Conservation (phyloP, 2,888 invertebrate species). For the Agonopterix arenella region DNA sequence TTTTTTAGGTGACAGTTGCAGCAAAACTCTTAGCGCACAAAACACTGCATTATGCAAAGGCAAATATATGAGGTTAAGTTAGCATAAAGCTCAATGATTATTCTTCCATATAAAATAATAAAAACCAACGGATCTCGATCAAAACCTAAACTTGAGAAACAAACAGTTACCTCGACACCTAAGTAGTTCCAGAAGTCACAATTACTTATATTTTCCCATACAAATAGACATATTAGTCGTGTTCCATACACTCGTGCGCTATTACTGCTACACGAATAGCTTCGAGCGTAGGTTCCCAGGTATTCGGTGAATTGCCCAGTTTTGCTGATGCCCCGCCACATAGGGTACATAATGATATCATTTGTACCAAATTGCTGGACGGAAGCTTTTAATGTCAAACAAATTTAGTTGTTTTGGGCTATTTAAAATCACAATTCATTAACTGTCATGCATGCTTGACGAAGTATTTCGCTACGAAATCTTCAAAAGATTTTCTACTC, state of each 20-base stretch:
- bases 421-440: too few relatives aligned
- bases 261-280: slow-evolving; percentile 59
- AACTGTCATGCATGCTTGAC: too few relatives aligned
- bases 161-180: slow-evolving; percentile 32
- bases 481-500: too few relatives aligned
- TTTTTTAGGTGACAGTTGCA: too few relatives aligned
- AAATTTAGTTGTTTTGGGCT: neutral
- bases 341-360: slow-evolving; percentile 6
- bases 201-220: slow-evolving; percentile 61
- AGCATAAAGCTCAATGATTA: too few relatives aligned
- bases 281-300: slow-evolving; percentile 38
- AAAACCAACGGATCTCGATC: too few relatives aligned
- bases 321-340: slow-evolving; percentile 18
- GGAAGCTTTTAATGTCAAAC: slow-evolving; percentile 1
- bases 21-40: too few relatives aligned
- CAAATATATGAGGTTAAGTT: too few relatives aligned
- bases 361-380: slow-evolving; percentile 2
- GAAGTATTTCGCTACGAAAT: too few relatives aligned
- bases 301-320: slow-evolving; percentile 26
- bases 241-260: slow-evolving; percentile 36
- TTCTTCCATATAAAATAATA: too few relatives aligned
- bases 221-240: slow-evolving; percentile 34
- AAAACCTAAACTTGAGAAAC: too few relatives aligned
- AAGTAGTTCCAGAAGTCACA: slow-evolving; percentile 46
- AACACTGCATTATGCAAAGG: too few relatives aligned